Conservation (phyloP, 2,113 vertebrate species). For the Hymenochirus boettgeri region DNA sequence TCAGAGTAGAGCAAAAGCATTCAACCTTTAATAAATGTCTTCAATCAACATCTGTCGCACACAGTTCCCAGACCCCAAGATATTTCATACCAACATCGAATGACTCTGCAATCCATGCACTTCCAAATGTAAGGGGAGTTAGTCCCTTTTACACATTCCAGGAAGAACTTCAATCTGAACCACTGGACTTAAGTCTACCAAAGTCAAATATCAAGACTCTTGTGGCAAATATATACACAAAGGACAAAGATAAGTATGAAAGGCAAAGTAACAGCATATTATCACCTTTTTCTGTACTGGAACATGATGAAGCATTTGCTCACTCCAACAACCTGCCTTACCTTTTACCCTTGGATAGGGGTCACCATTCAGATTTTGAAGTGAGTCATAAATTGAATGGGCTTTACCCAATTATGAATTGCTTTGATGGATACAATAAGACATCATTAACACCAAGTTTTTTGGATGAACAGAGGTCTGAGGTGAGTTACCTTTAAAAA, state of each 20-base stretch:
- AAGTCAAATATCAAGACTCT: conserved; percentile 47
- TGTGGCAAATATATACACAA: neutral
- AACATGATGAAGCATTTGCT: neutral
- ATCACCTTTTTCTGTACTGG: neutral
- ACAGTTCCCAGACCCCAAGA: neutral
- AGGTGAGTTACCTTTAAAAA: conserved; percentile 50
- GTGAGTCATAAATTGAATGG: conserved; percentile 49
- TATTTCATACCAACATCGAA: neutral
- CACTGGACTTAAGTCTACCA: conserved; percentile 70
- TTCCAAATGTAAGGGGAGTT: neutral
- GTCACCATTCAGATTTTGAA: conserved; percentile 53
- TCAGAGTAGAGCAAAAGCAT: neutral
- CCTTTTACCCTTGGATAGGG: conserved; percentile 54
- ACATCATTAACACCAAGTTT: conserved; percentile 59
- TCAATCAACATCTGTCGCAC: neutral
- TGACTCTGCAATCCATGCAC: neutral
- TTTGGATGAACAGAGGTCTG: conserved; percentile 58
- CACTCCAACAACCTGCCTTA: conserved; percentile 19
- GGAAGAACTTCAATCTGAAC: conserved; percentile 57
- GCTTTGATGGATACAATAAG: conserved; percentile 59
- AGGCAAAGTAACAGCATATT: neutral
- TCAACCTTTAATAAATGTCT: neutral
- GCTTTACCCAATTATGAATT: conserved; percentile 59
- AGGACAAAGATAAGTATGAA: neutral
- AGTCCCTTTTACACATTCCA: conserved; percentile 37